Evolutionary conservation across 2,888 invertebrate genomes (phyloP).

Genomic region (Tenthredo mesomela): DNA sequence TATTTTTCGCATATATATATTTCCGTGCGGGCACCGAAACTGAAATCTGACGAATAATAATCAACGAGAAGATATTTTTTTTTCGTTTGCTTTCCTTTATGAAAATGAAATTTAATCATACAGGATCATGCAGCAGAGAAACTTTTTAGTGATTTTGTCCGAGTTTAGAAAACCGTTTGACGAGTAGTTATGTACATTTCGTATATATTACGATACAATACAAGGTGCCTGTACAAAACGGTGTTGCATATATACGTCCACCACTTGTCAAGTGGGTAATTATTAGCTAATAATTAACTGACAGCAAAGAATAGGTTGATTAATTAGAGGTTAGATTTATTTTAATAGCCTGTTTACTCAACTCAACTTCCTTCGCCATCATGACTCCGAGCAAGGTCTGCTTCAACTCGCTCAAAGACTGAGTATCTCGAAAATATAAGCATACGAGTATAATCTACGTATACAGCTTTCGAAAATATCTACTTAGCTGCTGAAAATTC

Average conservation of each 20-base stretch:
- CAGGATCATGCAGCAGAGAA: background rate
- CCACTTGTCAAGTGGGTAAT: conserved; percentile 60
- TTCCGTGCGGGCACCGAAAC: too few relatives aligned
- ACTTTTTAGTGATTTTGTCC: background rate
- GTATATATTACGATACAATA: background rate
- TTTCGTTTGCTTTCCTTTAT: background rate
- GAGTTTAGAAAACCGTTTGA: background rate
- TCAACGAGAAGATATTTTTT: background rate
- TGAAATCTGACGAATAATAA: too few relatives aligned
- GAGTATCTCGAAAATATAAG: background rate
- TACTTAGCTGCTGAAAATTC: background rate
- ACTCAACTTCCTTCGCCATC: background rate
- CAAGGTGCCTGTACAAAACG: background rate
- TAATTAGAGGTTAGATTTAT: conserved; percentile 63
- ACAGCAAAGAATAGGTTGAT: conserved; percentile 61
- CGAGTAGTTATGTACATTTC: background rate
- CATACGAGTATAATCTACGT: background rate
- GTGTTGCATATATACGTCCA: conserved; percentile 58
- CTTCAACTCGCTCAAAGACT: background rate
- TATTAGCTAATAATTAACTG: conserved; percentile 64
- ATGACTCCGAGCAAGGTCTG: conserved; percentile 10
- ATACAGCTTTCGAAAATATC: background rate
- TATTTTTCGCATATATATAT: too few relatives aligned
- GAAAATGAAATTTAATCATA: background rate
- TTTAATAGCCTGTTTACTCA: conserved; percentile 43